Base-by-base conservation (phyloP, 2,113 vertebrate species). In the Aptenodytes patagonicus region DNA sequence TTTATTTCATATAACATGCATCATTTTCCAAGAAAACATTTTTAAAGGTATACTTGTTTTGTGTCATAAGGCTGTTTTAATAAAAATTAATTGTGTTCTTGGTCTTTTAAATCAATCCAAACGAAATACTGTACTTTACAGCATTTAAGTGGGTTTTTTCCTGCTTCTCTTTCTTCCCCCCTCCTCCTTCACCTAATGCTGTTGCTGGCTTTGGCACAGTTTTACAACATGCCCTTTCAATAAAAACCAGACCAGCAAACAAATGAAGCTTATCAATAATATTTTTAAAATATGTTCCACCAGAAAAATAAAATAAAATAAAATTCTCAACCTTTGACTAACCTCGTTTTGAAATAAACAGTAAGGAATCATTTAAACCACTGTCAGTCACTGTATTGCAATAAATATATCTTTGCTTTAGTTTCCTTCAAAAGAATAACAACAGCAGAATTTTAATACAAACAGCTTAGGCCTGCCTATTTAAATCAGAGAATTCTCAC, bases 241-340 rank as follows among this genome's bases (percentile, higher is more conserved):
- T 90, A 87, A 96, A 96, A 96, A 95, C 20, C 89, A 94, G 91
- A 93, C 68, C 61, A 93, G 90, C 75, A 97, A 96, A 97, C 87
- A 92, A 97, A 97, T 82, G 61, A 95, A 94, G 70, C 83, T 95
- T 95, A 92, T 94, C 65, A 78, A 64, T 96, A 84, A 93, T 94
- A 93, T 93, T 97, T 97, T 85, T 55, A 36, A 96, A 95, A 97
- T 90, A 57, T 65, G 38, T 92, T 87, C 58, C 19, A 68, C 58
- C 42, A 81, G 72, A 94, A 94, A 94, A 94, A 77, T 38, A 86
- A 93, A 89, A 92, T 38, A 73, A 92, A 95, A 94, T 73, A 89
- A 77, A 80, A 92, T 87, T 89, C 55, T 42, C 55, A 97, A 73
- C n/a, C 62, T 92, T 96, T 93, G 66, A 96, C 78, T 87, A 94